Base-by-base conservation (phyloP, 2,888 invertebrate genomes). In the Hirtodrosophila confusa region DNA sequence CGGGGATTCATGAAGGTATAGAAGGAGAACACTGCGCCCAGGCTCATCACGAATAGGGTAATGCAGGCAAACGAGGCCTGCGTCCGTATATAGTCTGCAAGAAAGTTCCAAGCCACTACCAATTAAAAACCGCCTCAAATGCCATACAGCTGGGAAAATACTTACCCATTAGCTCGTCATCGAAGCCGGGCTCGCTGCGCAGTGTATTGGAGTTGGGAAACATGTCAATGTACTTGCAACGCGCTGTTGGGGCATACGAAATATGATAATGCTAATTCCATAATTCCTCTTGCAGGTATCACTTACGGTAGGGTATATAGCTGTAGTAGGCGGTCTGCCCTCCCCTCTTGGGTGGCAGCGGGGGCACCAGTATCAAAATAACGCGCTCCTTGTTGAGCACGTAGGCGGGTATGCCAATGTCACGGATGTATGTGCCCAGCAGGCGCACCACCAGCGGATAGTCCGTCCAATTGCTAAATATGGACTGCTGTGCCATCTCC, bases 11-110 rank as follows among this genome's bases (percentile, higher is more conserved):
- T 93, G 90, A 97, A 95, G 11, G 97, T 96, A 90, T 97, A 97
- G 70, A 95, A 93, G 5, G 97, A 96, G 90, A 97, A 97, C 2
- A 95, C 93, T 51, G 95, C 94, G 0, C 96, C 96, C 94, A 97
- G 94, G 41, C 94, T 91, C 95, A 97, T 96, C 40, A 97, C 93
- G 73, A 96, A 94, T 58, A 97, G 90, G 67, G 95, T 95, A 86
- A 97, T 96, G 75, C 96, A 94, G 43, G 96, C 95, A 89, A 97
- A 97, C 0, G 96, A 96, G 33, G 95, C 95, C 92, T 96, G 95
- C 4, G 97, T 96, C 55, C 97, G 93, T 51, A 95, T 95, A 90
- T 96, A 97, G 92, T 96, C 97, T 97, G 69, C 7, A 70, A 74
- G 53, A 17, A 37, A 48, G 43, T 65, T 51, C 82, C 80, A 80